Evolutionary conservation across 2,113 vertebrate genomes (phyloP), one percentile per base, ranked within the genome.

Genomic region (Hypomesus transpacificus): DNA sequence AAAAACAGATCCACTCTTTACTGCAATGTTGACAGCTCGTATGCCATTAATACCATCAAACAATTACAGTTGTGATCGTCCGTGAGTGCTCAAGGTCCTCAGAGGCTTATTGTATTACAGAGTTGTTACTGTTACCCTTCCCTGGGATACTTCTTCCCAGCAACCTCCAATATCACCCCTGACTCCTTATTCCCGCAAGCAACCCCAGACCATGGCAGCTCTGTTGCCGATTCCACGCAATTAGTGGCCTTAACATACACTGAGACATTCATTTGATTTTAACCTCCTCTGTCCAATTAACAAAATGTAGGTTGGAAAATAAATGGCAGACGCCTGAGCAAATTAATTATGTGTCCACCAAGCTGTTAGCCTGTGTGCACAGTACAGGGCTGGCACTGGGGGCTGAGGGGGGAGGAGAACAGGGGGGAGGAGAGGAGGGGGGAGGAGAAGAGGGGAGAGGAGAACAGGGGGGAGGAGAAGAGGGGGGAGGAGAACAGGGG

Each of bases 301-400:
- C 85, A 87, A 89, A 92, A 92, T 89, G 89, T 91, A 90, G 88
- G 90, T 89, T 90, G 90, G 89, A 83, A 89, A 91, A 90, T 90
- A 92, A 92, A 91, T 89, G 89, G 90, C 90, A 92, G 89, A 91
- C 88, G 89, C 87, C 84, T 73, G 65, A 78, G 87, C 86, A 90
- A 91, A 93, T 93, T 90, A 91, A 93, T 92, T 91, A 92, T 89
- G 88, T 90, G 90, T 91, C 87, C 87, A 85, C 85, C 91, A 91
- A 91, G 91, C 91, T 92, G 90, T 91, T 89, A 82, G 81, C 71
- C 85, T 73, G 73, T 76, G 75, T 79, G 85, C 78, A 71, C 79
- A 78, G 80, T 80, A 84, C 81, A 79, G 82, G 82, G 84, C 85
- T 88, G 88, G 86, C 87, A 86, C 70, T 80, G 77, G 66, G 88